Base-by-base conservation (phyloP, 2,888 invertebrate genomes). In the Melitaea athalia region DNA sequence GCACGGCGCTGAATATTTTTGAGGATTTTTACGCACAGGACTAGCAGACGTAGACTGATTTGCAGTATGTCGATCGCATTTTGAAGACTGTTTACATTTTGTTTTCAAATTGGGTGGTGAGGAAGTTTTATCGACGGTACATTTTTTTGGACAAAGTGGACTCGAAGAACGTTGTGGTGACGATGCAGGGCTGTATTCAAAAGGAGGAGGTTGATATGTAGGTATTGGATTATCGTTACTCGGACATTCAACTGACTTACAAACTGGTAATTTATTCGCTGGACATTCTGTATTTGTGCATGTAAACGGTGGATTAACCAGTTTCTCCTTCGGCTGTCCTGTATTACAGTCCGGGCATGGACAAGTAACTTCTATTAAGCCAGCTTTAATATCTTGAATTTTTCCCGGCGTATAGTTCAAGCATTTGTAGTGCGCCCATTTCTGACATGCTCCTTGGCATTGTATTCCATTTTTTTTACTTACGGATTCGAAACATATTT, bases 341-440 rank as follows among this genome's bases (percentile, higher is more conserved):
- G 77, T 76, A 3, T 76, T 72, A 64, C 87, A 88, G 63, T 82
- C 82, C 0, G 85, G 84, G 47, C 88, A 88, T 0, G 88, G 86
- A 14, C 88, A 88, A 3, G 74, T 79, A 0, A 87, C 72, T 72
- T 76, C 79, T n/a, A 87, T 77, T 3, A 79, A 24, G 0, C 86
- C 87, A 3, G 79, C 76, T 72, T 84, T 85, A 43, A 88, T 82
- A 42, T 88, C 84, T 4, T 79, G 70, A 24, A 88, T 84, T 74
- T 83, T 86, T 0, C 82, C 84, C 7, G 84, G 84, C 0, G 82
- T 82, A 45, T 79, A 87, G 50, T 82, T 78, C 0, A 88, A 68
- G 67, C 88, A 88, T 52, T 77, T 77, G 74, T 52, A 88, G 72
- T 88, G 88, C 0, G 79, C 81, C 88, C 88, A 88, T 75, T 80